Percentiles rank a stretch among this genome's conserved stretches.
phyloP scores from a whole-genome alignment of 2,797 vertebrate species.

The Cynodonichthys magdalenae region DNA sequence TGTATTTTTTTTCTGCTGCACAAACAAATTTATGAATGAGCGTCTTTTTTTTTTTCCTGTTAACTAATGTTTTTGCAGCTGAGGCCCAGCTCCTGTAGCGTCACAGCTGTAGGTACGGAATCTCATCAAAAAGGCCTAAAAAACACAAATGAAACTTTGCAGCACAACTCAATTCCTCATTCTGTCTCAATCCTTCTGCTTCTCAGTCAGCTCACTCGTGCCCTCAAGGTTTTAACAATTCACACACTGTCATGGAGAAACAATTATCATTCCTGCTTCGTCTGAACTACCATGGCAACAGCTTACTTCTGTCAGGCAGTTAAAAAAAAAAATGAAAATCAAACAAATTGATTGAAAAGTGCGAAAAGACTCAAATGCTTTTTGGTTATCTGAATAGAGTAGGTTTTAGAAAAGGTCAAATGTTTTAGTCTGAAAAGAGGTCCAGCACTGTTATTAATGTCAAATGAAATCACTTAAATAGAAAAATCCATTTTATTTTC shows the following conservation, averaged over 20 bases:
- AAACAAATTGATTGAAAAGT: conserved; percentile 36
- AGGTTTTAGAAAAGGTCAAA: not conserved
- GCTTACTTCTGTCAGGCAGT: conserved; percentile 40
- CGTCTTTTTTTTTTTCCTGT: conserved; percentile 38
- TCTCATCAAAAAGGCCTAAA: conserved; percentile 15
- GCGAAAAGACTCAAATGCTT: conserved; percentile 9
- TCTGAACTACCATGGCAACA: conserved; percentile 75
- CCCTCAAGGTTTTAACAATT: conserved; percentile 71
- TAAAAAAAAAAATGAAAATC: conserved; percentile 5
- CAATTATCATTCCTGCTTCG: conserved; percentile 71
- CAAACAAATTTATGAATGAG: conserved; percentile 49
- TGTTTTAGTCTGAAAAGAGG: not conserved
- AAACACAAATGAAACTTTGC: conserved; percentile 30
- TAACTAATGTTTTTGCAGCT: conserved; percentile 50
- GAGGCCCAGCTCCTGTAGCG: conserved; percentile 24
- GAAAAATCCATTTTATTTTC: not conserved
- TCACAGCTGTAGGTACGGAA: conserved; percentile 1
- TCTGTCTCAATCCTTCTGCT: conserved; percentile 44
- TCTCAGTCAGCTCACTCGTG: conserved; percentile 51
- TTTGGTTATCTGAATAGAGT: conserved; percentile 10
- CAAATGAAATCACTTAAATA: not conserved
- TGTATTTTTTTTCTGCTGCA: conserved; percentile 21
- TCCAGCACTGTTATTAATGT: not conserved
- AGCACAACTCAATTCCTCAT: conserved; percentile 34
- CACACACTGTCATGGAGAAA: conserved; percentile 52